A percentile compares a stretch with the other conserved stretches of the same genome.
These are phyloP conservation scores for Bergia sp. DNA, from an alignment of 92 coral and sea anemone genomes.

Conservation along the genomic window DNA sequence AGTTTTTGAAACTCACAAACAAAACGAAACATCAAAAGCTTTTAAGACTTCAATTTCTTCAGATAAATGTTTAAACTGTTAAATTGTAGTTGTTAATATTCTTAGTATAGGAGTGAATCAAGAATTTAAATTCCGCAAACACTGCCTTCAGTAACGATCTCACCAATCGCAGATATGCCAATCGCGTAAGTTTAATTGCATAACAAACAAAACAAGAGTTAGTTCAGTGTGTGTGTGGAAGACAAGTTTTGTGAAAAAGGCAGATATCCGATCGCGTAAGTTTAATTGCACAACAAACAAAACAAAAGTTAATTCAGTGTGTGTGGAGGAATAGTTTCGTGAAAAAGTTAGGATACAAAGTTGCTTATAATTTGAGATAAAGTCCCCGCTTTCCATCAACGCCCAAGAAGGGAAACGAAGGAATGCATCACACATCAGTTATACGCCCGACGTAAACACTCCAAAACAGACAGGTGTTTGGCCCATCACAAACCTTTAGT, in stretches of 20 bases:
- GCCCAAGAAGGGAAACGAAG: constrained; percentile 30
- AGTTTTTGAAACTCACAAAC: background rate
- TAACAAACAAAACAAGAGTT: background rate
- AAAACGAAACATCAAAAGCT: too few species aligned
- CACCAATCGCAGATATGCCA: background rate
- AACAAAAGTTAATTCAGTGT: background rate
- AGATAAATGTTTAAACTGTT: background rate
- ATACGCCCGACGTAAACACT: constrained; percentile 34
- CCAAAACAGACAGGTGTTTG: constrained; percentile 29
- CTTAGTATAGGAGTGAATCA: background rate
- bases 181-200: background rate
- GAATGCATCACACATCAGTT: constrained; percentile 1
- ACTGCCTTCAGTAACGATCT: background rate
- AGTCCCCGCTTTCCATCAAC: background rate
- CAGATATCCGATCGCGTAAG: too few species aligned
- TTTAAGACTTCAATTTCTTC: background rate
- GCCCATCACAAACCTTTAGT: background rate
- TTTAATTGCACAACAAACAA: background rate
- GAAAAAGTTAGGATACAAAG: background rate
- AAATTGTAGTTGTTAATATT: background rate
- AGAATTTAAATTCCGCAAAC: background rate
- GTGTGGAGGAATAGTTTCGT: too few species aligned
- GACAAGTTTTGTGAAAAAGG: background rate
- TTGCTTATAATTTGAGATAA: background rate
- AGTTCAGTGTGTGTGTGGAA: background rate